A percentile compares a stretch with the other conserved stretches of the same genome.
These are phyloP conservation scores for Xiphorhynchus erythropygius DNA, from an alignment of 2,797 vertebrate species.

Conservation along the genomic window DNA sequence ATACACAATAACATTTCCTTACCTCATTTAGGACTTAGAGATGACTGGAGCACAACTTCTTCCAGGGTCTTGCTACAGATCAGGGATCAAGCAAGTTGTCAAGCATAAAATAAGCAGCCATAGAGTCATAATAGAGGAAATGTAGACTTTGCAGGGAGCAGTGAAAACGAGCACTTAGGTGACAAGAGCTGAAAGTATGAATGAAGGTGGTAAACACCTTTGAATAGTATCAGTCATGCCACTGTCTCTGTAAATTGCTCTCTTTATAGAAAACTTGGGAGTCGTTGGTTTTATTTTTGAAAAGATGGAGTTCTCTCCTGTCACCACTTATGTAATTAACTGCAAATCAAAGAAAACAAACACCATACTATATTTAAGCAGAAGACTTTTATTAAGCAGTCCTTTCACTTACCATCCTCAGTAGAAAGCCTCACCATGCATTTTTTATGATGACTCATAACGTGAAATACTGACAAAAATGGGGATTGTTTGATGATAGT, in stretches of 20 bases:
- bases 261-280: background rate
- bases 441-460: background rate
- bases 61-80: background rate
- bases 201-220: background rate
- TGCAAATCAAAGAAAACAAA: background rate
- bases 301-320: background rate
- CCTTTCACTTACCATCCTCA: background rate
- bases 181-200: background rate
- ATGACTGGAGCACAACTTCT: background rate
- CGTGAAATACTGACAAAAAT: background rate
- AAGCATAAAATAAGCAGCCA: background rate
- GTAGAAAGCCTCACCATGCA: background rate
- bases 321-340: background rate
- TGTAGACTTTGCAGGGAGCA: background rate
- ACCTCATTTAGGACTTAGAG: background rate
- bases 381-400: background rate
- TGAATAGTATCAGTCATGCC: fast-evolving
- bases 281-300: background rate
- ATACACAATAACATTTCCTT: background rate
- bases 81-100: background rate
- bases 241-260: background rate
- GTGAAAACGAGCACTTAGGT: background rate
- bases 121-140: background rate
- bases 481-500: background rate
- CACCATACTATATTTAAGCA: background rate